phyloP scores from a whole-genome alignment of 1,140 invertebrate genomes.

The Microplitis demolitor region DNA sequence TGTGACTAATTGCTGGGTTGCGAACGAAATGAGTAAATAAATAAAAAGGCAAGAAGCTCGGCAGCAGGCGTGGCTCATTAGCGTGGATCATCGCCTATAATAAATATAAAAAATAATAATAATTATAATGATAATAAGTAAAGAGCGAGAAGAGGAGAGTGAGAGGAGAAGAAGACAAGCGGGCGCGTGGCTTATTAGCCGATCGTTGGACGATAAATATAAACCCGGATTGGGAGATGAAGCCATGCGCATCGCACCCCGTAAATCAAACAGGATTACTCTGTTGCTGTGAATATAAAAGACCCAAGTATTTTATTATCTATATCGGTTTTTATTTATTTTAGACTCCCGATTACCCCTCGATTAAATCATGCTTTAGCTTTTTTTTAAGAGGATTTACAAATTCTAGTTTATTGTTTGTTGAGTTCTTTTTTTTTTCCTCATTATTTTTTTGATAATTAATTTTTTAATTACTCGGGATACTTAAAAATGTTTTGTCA shows the following conservation, averaged over 20 bases:
- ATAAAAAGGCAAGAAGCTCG: too few relatives aligned
- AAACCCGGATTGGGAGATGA: conserved; percentile 18
- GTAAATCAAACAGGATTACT: conserved; percentile 24
- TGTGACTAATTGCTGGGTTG: too few relatives aligned
- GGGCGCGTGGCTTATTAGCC: conserved; percentile 25
- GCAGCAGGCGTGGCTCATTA: neutral
- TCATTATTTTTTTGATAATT: too few relatives aligned
- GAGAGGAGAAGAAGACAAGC: neutral
- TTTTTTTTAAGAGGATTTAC: too few relatives aligned
- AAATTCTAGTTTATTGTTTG: too few relatives aligned
- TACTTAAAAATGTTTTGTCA: too few relatives aligned
- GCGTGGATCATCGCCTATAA: conserved; percentile 18
- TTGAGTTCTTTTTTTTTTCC: too few relatives aligned
- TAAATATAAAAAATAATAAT: conserved; percentile 14
- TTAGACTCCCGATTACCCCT: too few relatives aligned
- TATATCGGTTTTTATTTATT: neutral
- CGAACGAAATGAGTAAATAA: too few relatives aligned
- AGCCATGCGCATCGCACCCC: conserved; percentile 22
- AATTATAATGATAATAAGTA: neutral
- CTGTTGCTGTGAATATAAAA: conserved; percentile 13
- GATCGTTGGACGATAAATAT: conserved; percentile 29
- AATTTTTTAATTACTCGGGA: too few relatives aligned
- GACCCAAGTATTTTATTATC: neutral
- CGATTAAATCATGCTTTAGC: too few relatives aligned
- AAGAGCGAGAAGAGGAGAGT: neutral